These are phyloP conservation scores for Venustoraphidia nigricollis DNA, from an alignment of 2,888 invertebrate species.

Conservation along the genomic window DNA sequence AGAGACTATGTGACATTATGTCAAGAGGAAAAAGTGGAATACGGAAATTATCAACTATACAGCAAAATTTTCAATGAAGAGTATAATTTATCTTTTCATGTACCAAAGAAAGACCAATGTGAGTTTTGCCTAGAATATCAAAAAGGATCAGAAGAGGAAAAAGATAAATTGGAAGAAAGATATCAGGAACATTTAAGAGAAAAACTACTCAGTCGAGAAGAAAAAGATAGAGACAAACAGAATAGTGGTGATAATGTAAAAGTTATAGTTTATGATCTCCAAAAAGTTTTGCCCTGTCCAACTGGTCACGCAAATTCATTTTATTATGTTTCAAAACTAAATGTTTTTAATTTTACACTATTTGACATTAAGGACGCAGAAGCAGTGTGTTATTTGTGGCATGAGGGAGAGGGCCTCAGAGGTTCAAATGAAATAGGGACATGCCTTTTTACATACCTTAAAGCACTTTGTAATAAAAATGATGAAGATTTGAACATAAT, in stretches of 20 bases:
- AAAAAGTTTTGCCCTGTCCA: constrained; percentile 12
- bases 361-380: constrained; percentile 7
- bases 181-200: neutral
- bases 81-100: constrained; percentile 9
- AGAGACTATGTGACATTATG: constrained; percentile 12
- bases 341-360: constrained; percentile 15
- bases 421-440: too few species aligned
- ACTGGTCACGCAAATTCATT: constrained; percentile 12
- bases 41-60: constrained; percentile 6
- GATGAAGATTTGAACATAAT: too few species aligned
- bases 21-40: constrained; percentile 6
- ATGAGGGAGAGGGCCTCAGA: too few species aligned
- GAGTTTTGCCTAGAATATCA: constrained; percentile 11
- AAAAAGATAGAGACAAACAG: neutral
- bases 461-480: too few species aligned
- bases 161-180: constrained; percentile 7
- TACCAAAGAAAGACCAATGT: constrained; percentile 11
- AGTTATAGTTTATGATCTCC: constrained; percentile 11
- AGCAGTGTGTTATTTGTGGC: too few species aligned
- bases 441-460: too few species aligned
- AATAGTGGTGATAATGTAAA: neutral
- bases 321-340: constrained; percentile 6
- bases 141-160: constrained; percentile 9
- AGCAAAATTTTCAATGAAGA: constrained; percentile 10
- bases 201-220: neutral